Evolutionary conservation across 2,113 vertebrate species (phyloP).

Genomic region (Ursus arctos): DNA sequence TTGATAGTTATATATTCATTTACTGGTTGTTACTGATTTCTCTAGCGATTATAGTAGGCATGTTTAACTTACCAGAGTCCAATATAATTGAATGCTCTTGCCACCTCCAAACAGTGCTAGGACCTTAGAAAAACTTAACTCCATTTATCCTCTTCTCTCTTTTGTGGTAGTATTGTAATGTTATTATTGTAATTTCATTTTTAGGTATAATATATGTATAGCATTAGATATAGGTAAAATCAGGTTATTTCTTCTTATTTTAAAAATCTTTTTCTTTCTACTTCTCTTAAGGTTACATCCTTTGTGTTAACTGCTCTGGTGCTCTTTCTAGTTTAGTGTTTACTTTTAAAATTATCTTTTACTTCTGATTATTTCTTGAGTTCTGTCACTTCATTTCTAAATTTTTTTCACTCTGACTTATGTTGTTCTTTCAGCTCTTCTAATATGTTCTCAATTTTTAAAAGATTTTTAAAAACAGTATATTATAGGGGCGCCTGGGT

Average conservation of each 20-base stretch:
- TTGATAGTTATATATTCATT: background rate
- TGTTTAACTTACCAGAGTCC: background rate
- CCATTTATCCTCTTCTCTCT: background rate
- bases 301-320: background rate
- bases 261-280: background rate
- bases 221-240: background rate
- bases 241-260: background rate
- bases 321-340: background rate
- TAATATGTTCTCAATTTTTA: background rate
- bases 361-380: background rate
- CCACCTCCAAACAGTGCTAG: background rate
- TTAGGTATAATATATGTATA: no score
- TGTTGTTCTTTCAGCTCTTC: background rate
- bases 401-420: background rate
- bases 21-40: background rate
- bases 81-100: background rate
- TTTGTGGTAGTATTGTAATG: background rate
- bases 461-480: background rate
- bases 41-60: background rate
- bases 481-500: background rate
- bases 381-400: background rate
- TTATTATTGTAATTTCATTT: no score
- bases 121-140: background rate
- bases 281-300: background rate
- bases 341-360: constrained; percentile 22